A percentile compares a stretch with the other conserved stretches of the same genome.
Evolutionary conservation across 30 jellyfish, hydroid and myxozoan genomes (phyloP).

Genomic region (Cassiopea andromeda): DNA sequence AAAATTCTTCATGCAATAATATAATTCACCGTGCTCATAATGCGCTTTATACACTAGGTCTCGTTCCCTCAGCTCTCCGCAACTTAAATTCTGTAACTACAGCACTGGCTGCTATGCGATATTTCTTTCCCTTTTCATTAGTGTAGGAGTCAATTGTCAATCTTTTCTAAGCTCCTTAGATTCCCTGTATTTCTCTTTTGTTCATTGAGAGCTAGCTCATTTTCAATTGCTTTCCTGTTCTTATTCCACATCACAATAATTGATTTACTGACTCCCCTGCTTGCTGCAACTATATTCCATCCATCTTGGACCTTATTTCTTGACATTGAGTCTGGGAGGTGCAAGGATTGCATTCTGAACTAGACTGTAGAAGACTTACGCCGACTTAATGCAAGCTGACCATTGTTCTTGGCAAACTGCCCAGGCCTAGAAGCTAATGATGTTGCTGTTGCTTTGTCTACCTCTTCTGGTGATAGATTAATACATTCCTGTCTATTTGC

Average conservation of each 20-base stretch:
- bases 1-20: too few species aligned
- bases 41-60: too few species aligned
- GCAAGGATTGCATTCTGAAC: slow-evolving; percentile 18
- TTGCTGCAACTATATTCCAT: slow-evolving; percentile 35
- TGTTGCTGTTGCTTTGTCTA: background rate
- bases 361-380: slow-evolving; percentile 38
- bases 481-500: background rate
- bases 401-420: background rate
- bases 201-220: slow-evolving; percentile 33
- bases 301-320: slow-evolving; percentile 6
- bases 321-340: background rate
- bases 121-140: slow-evolving; percentile 9
- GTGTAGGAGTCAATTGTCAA: slow-evolving; percentile 1
- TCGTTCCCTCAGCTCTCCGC: slow-evolving; percentile 61
- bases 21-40: too few species aligned
- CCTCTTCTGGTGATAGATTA: background rate
- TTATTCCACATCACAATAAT: background rate
- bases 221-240: slow-evolving; percentile 13
- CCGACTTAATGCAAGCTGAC: slow-evolving; percentile 12
- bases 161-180: slow-evolving; percentile 21
- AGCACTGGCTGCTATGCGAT: slow-evolving; percentile 25
- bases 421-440: slow-evolving; percentile 1
- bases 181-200: slow-evolving; percentile 20
- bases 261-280: slow-evolving; percentile 33
- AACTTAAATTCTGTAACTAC: slow-evolving; percentile 55